Evolutionary conservation across 2,113 vertebrate genomes (phyloP).

Genomic region (Daubentonia madagascariensis): DNA sequence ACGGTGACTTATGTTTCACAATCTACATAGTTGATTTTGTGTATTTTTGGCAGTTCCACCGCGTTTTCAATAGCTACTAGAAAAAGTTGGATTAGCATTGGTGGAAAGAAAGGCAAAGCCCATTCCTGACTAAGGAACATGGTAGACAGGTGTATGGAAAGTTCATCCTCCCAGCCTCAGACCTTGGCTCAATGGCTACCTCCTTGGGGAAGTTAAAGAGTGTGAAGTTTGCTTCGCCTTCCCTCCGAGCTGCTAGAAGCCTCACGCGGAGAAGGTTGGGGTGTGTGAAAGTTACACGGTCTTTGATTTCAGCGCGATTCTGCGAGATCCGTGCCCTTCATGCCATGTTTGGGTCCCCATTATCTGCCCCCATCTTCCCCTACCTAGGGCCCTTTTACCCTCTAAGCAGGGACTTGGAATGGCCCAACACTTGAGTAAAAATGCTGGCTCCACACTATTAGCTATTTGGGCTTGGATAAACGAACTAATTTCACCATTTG

Average conservation of each 20-base stretch:
- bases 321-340: neutral
- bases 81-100: neutral
- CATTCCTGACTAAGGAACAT: neutral
- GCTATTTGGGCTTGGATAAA: neutral
- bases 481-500: neutral
- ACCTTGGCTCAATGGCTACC: accelerated
- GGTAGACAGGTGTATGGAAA: accelerated
- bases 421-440: neutral
- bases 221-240: too few relatives aligned
- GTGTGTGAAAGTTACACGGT: accelerated
- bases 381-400: neutral
- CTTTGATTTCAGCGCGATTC: neutral
- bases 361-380: neutral
- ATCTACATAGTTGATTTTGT: neutral
- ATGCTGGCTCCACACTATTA: accelerated
- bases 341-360: accelerated
- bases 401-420: neutral
- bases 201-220: neutral
- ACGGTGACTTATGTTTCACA: neutral
- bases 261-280: neutral
- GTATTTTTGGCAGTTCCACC: neutral
- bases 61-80: neutral
- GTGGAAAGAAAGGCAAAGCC: neutral
- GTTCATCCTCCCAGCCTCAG: neutral
- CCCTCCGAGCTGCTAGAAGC: too few relatives aligned